Percentiles rank a stretch among this genome's conserved stretches.
These are phyloP conservation scores for Drosophila nigromelanica DNA, from an alignment of 1,140 invertebrate genomes.

Conservation along the genomic window DNA sequence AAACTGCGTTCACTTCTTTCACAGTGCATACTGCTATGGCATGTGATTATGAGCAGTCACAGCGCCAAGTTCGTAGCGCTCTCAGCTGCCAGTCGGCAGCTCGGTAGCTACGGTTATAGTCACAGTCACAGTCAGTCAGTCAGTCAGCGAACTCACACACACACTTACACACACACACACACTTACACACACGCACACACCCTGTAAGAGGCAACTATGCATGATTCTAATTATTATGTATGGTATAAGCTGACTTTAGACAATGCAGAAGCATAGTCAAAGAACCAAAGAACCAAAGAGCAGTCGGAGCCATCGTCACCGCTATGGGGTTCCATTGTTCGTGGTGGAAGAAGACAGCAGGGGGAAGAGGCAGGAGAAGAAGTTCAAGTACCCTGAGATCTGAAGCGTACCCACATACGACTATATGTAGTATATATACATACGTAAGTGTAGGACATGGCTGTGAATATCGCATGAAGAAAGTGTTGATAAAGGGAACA, in stretches of 20 bases:
- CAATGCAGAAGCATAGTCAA: constrained; percentile 50
- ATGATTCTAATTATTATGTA: constrained; percentile 82
- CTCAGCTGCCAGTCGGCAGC: constrained; percentile 24
- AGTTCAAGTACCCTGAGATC: constrained; percentile 68
- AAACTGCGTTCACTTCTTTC: neutral
- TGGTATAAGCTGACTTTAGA: constrained; percentile 46
- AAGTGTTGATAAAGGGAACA: constrained; percentile 2
- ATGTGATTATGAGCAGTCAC: constrained; percentile 52
- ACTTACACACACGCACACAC: constrained; percentile 7
- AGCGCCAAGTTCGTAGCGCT: constrained; percentile 23
- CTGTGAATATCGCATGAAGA: constrained; percentile 2
- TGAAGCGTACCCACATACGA: constrained; percentile 30
- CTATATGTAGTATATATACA: neutral
- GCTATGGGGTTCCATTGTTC: constrained; percentile 38
- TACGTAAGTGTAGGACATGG: neutral
- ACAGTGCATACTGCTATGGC: constrained; percentile 33
- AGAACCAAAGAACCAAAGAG: constrained; percentile 19
- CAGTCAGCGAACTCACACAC: constrained; percentile 71
- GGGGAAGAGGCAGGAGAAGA: constrained; percentile 31
- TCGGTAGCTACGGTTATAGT: constrained; percentile 59
- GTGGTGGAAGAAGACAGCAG: neutral
- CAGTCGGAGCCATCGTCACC: constrained; percentile 21
- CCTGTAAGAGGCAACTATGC: constrained; percentile 40
- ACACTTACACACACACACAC: constrained; percentile 17
- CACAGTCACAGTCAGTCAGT: constrained; percentile 57